Evolutionary conservation across 2,797 vertebrate species (phyloP).

Genomic region (Valencia hispanica): DNA sequence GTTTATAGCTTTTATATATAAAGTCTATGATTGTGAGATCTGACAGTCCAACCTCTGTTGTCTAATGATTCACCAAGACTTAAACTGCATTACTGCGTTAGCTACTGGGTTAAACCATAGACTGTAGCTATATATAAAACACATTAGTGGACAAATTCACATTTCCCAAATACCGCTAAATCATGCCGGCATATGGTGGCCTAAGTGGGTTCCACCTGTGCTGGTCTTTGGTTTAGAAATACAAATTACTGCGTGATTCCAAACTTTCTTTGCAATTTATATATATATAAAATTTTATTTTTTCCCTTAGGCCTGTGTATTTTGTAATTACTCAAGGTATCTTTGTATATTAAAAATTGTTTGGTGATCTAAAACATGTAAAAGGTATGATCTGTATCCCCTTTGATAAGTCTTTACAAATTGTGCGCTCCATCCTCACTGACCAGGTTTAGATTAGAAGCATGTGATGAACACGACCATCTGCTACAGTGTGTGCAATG

Average conservation of each 20-base stretch:
- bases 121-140: too few species aligned
- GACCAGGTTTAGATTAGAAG: slow-evolving; percentile 2
- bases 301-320: too few species aligned
- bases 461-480: slow-evolving; percentile 25
- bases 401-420: not conserved
- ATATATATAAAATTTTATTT: too few species aligned
- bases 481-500: slow-evolving; percentile 7
- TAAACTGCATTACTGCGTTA: not conserved
- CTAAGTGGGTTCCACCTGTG: not conserved
- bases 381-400: not conserved
- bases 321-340: not conserved
- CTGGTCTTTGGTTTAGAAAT: not conserved
- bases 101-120: too few species aligned
- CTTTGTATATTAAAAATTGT: not conserved
- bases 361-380: not conserved
- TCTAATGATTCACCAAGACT: not conserved
- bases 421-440: not conserved
- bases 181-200: not conserved
- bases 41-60: not conserved
- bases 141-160: not conserved
- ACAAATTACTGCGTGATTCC: not conserved
- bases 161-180: not conserved
- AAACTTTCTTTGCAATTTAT: not conserved
- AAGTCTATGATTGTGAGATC: not conserved
- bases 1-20: too few species aligned